phyloP scores from a whole-genome alignment of 1,140 invertebrate genomes.

The Heliconius melpomene region DNA sequence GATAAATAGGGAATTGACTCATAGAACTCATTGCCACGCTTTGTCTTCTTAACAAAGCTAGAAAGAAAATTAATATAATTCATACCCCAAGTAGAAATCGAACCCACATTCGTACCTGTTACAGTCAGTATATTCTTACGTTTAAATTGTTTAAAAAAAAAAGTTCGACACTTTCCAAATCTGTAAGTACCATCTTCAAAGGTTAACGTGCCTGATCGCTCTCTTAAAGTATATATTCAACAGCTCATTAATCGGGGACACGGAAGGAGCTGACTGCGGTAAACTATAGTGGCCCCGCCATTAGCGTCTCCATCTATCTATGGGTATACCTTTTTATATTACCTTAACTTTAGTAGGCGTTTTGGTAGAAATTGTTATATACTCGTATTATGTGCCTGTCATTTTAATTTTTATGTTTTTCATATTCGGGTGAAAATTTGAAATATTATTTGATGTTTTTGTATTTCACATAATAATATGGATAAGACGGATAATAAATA shows the following conservation, averaged over 20 bases:
- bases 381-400: no score
- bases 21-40: no score
- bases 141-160: background rate
- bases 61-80: no score
- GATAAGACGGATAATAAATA: no score
- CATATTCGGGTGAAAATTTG: no score
- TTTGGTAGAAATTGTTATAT: background rate
- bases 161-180: background rate
- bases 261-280: constrained; percentile 59
- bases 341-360: background rate
- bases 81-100: no score
- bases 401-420: no score
- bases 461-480: no score
- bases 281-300: constrained; percentile 47
- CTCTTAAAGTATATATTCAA: constrained; percentile 63
- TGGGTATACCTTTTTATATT: background rate
- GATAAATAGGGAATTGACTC: no score
- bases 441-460: no score
- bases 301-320: constrained; percentile 20
- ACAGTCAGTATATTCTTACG: background rate
- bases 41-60: no score
- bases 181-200: constrained; percentile 29
- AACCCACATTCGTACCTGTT: no score
- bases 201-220: constrained; percentile 53
- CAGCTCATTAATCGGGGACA: constrained; percentile 66